Evolutionary conservation across 2,113 vertebrate genomes (phyloP).

Genomic region (Poeciliopsis prolifica): DNA sequence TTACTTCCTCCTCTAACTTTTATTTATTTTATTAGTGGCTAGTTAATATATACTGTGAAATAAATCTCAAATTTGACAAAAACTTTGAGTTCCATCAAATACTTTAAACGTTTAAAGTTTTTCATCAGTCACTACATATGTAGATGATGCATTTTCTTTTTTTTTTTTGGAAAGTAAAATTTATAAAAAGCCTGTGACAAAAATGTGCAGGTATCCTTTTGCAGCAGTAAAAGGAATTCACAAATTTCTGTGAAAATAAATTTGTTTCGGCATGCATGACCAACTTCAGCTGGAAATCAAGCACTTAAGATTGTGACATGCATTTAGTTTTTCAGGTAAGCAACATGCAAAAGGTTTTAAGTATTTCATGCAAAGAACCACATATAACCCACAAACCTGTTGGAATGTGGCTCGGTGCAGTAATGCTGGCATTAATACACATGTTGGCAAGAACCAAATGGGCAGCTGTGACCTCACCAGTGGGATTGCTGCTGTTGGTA

Average conservation of each 20-base stretch:
- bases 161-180: not conserved
- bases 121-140: not conserved
- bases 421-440: slow-evolving; percentile 56
- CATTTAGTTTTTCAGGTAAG: slow-evolving; percentile 18
- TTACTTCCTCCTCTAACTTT: no score
- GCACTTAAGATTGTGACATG: slow-evolving; percentile 18
- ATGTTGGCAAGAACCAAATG: slow-evolving; percentile 20
- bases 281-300: not conserved
- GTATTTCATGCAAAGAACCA: not conserved
- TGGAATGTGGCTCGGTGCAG: slow-evolving; percentile 24
- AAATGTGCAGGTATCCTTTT: no score
- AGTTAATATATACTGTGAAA: no score
- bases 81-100: not conserved
- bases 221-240: no score
- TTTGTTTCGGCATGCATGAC: slow-evolving; percentile 30
- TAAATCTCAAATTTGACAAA: not conserved
- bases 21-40: no score
- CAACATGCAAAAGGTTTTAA: not conserved
- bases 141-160: not conserved
- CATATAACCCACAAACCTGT: slow-evolving; percentile 43
- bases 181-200: no score
- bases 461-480: slow-evolving; percentile 34
- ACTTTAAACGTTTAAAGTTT: not conserved
- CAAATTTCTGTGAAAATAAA: no score
- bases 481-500: slow-evolving; percentile 6